Base-by-base conservation (phyloP, 2,888 invertebrate species). In the Tetrapedia diversipes region DNA sequence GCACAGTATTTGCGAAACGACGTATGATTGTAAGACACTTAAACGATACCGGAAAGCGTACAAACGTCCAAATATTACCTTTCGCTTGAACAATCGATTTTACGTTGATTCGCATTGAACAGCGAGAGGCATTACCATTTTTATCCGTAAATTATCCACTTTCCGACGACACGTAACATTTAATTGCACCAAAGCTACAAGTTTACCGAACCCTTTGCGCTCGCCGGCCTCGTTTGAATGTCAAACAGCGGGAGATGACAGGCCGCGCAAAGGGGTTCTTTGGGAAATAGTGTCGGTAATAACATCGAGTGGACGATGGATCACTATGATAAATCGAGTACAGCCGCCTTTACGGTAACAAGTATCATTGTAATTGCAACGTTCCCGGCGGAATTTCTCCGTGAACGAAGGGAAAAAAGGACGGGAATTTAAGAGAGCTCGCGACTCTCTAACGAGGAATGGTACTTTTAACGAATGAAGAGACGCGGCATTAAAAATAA, bases 401-500 rank as follows among this genome's bases (percentile, higher is more conserved):
- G 22, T 3, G 29, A 51, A 37, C 51, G 51, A 8, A 37, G 27
- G 29, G 14, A 4, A 37, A 16, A 29, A 39, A 19, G 61, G n/a
- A 57, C 56, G n/a, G 49, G 37, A 43, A 57, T 43, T 43, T n/a
- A n/a, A 49, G 32, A 53, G 57, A 43, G 64, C 64, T 64, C 49
- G 29, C 27, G 56, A 73, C 63, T 73, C 41, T 37, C 43, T 37
- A 72, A 63, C 19, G 63, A 57, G 64, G 74, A 51, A 74, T 49
- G 41, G 41, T 57, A 49, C 63, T 73, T 63, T 51, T 39, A 51
- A 74, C 27, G 61, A 56, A 49, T 43, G 47, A 73, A 72, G 51
- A 74, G 75, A 39, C 34, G 29, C 57, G 37, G 32, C 16, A 74
- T 53, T 64, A 74, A 74, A 74, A 74, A 64, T 72, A 74, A 74